Base-by-base conservation (phyloP, 2,888 invertebrate species). In the Agonopterix alstromeriana region DNA sequence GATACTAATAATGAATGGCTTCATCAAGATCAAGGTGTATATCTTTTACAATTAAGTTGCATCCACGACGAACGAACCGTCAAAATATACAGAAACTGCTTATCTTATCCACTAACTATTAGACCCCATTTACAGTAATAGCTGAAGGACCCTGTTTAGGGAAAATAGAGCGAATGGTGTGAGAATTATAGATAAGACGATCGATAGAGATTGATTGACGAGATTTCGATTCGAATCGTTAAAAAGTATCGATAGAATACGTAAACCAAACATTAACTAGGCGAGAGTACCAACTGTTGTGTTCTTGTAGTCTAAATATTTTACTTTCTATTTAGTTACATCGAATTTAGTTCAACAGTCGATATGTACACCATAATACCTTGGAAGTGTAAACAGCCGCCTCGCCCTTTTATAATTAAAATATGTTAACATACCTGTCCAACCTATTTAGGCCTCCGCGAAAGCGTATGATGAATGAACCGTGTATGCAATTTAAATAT, bases 91-190 rank as follows among this genome's bases (percentile, higher is more conserved):
- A 46, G 48, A 48, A 47, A 17, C 7, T 35, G 35, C 42, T 69
- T 74, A 79, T 82, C 82, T 82, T 80, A 83, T 80, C 81, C 54
- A 45, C 48, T 48, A 58, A 59, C 67, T 65, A 65, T 66, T 72
- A 67, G 63, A 68, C 62, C 60, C 66, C 65, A 70, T 67, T 73
- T 54, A 59, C 58, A 65, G 69, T 73, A 71, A 74, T 67, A 74
- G 65, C 57, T 53, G 60, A 10, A 66, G 69, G 63, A 61, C 59
- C 54, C 65, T 63, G 63, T 67, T 59, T 58, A 58, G 63, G 63
- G 57, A 68, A 70, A 73, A 73, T 72, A 70, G 67, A 63, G 60
- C 57, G 63, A 65, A 61, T 62, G 62, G 63, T 65, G 72, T 70
- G 70, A 71, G 67, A 77, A 76, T 71, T 62, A 61, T 55, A 58